Percentiles rank a stretch among this genome's conserved stretches.
These are phyloP conservation scores for Pipistrellus pipistrellus DNA, from an alignment of 2,797 vertebrate genomes.

Conservation along the genomic window DNA sequence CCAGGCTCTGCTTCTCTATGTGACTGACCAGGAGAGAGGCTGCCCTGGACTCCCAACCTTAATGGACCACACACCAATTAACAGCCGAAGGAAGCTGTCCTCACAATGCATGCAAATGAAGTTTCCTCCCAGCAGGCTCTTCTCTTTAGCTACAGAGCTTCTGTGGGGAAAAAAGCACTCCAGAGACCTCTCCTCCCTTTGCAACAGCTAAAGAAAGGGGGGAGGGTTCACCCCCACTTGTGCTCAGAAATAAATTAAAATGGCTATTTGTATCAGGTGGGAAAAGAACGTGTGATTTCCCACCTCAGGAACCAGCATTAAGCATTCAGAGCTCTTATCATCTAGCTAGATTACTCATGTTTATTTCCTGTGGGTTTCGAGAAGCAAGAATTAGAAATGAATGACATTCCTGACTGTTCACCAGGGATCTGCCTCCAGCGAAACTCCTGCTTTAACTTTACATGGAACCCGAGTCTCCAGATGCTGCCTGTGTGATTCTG, in stretches of 20 bases:
- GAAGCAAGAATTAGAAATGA: slow-evolving; percentile 84
- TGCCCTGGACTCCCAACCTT: neutral
- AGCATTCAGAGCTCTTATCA: slow-evolving; percentile 77
- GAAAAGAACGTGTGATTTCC: slow-evolving; percentile 79
- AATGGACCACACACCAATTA: slow-evolving; percentile 64
- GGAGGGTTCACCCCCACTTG: neutral
- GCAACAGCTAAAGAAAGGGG: neutral
- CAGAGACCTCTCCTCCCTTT: slow-evolving; percentile 39
- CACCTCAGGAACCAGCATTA: slow-evolving; percentile 81
- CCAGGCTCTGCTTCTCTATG: slow-evolving; percentile 34
- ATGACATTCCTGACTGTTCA: slow-evolving; percentile 81
- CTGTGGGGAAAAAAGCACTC: slow-evolving; percentile 59
- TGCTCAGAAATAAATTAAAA: slow-evolving; percentile 80
- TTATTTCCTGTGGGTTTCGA: slow-evolving; percentile 86
- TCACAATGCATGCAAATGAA: slow-evolving; percentile 68
- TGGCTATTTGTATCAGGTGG: slow-evolving; percentile 77
- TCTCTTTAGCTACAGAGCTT: slow-evolving; percentile 36
- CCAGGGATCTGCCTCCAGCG: slow-evolving; percentile 79
- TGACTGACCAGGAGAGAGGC: slow-evolving; percentile 46
- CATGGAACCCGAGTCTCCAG: slow-evolving; percentile 64
- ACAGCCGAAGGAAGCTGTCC: slow-evolving; percentile 51
- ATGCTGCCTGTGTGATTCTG: slow-evolving; percentile 39
- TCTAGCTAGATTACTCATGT: slow-evolving; percentile 74
- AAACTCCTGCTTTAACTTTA: slow-evolving; percentile 79
- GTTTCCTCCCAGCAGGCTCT: neutral